A percentile compares a stretch with the other conserved stretches of the same genome.
phyloP scores from a whole-genome alignment of 1,140 invertebrate species.

The Papilio glaucus region DNA sequence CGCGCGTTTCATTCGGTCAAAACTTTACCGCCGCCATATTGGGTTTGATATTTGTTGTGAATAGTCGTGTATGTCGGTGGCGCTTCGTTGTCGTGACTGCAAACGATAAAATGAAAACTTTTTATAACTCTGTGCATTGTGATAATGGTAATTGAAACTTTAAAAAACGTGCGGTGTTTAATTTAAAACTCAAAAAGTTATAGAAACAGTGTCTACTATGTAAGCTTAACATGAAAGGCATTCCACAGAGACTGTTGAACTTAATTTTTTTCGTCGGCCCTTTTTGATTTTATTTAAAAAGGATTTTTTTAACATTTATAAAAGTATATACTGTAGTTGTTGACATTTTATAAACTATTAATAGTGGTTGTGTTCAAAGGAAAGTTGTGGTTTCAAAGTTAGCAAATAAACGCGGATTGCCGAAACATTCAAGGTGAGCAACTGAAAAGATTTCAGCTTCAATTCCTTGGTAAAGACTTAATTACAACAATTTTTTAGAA shows the following conservation, averaged over 20 bases:
- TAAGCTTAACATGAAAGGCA: slow-evolving; percentile 69
- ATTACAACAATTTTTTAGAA: slow-evolving; percentile 34
- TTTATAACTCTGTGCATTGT: slow-evolving; percentile 59
- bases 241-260: slow-evolving; percentile 80
- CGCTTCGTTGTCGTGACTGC: slow-evolving; percentile 67
- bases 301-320: slow-evolving; percentile 50
- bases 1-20: slow-evolving; percentile 49
- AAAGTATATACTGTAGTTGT: slow-evolving; percentile 48
- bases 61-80: slow-evolving; percentile 52
- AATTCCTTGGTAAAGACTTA: slow-evolving; percentile 39
- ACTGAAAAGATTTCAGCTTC: slow-evolving; percentile 17
- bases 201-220: slow-evolving; percentile 51
- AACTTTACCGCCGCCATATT: slow-evolving; percentile 66
- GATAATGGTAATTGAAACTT: slow-evolving; percentile 46
- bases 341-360: slow-evolving; percentile 48
- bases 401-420: slow-evolving; percentile 63
- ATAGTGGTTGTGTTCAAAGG: slow-evolving; percentile 51
- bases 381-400: slow-evolving; percentile 62
- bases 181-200: slow-evolving; percentile 45
- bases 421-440: slow-evolving; percentile 75
- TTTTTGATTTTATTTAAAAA: slow-evolving; percentile 74
- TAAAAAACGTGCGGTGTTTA: slow-evolving; percentile 56
- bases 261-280: slow-evolving; percentile 72
- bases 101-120: slow-evolving; percentile 71
- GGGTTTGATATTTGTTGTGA: slow-evolving; percentile 53